Conservation (phyloP, 2,113 vertebrate genomes). For the Tamias sibiricus region DNA sequence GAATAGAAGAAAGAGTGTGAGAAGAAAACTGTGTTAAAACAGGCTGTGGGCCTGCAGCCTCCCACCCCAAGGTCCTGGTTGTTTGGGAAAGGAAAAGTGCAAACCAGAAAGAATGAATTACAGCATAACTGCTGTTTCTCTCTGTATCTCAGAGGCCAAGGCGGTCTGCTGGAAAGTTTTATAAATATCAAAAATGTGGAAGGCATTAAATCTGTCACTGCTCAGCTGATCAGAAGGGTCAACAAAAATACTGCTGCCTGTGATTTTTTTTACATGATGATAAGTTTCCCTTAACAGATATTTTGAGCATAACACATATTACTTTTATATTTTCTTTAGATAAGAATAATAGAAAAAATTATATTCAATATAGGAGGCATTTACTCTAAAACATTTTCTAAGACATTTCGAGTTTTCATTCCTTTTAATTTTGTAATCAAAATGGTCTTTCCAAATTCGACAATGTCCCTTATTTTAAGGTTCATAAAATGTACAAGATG, state of each 20-base stretch:
- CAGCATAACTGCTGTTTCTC: neutral
- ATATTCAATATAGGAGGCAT: neutral
- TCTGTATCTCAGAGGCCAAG: neutral
- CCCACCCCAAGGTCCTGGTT: neutral
- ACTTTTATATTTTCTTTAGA: slow-evolving; percentile 31
- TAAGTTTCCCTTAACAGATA: neutral
- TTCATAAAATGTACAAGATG: neutral
- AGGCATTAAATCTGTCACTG: neutral
- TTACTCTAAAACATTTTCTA: neutral
- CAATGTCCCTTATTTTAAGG: neutral
- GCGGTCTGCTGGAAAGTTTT: neutral
- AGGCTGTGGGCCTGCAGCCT: neutral
- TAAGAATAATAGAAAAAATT: slow-evolving; percentile 9
- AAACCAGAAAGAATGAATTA: slow-evolving; percentile 50
- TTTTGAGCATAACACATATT: slow-evolving; percentile 21
- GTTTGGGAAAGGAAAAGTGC: slow-evolving; percentile 25
- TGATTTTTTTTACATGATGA: slow-evolving; percentile 2
- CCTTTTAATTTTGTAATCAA: neutral
- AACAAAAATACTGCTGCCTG: slow-evolving; percentile 9
- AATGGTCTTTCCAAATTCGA: neutral
- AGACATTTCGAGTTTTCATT: slow-evolving; percentile 1
- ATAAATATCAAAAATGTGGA: slow-evolving; percentile 8
- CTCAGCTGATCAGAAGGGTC: slow-evolving; percentile 4
- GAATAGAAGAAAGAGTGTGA: neutral
- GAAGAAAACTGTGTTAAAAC: neutral